A percentile compares a stretch with the other conserved stretches of the same genome.
Conservation (phyloP, 2,113 vertebrate genomes). For the Dinomys branickii region DNA sequence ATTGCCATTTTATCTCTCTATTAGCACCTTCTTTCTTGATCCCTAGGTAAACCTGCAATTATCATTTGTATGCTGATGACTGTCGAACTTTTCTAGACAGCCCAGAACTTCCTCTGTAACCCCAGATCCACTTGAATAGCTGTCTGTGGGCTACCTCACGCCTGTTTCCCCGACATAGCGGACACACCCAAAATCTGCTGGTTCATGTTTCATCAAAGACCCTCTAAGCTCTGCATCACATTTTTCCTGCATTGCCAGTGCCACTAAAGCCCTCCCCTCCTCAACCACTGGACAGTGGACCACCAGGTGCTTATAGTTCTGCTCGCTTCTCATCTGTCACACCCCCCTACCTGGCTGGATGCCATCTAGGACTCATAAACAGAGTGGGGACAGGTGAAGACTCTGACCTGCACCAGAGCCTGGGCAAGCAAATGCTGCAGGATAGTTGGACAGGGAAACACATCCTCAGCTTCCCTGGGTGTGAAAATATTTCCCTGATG, state of each 20-base stretch:
- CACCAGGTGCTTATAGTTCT: accelerated
- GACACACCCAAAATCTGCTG: accelerated
- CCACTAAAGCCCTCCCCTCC: accelerated
- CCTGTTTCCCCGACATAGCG: accelerated
- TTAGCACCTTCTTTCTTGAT: background rate
- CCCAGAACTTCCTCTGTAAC: background rate
- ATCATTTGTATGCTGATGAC: slow-evolving; percentile 35
- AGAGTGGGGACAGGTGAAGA: accelerated
- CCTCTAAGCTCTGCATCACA: accelerated
- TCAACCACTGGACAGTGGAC: accelerated
- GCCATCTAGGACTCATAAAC: accelerated
- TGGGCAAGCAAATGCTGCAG: background rate
- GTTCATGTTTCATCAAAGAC: background rate
- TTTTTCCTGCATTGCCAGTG: accelerated
- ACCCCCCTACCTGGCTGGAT: accelerated
- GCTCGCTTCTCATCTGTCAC: accelerated
- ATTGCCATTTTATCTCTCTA: background rate
- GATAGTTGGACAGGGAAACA: accelerated
- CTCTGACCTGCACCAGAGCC: accelerated
- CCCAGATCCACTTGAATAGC: background rate
- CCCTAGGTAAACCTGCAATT: slow-evolving; percentile 18
- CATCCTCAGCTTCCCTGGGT: background rate
- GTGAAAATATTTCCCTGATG: accelerated
- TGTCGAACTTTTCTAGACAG: background rate
- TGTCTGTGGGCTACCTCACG: accelerated